Evolutionary conservation across 2,888 invertebrate genomes (phyloP).

Genomic region (Ophion costatus): DNA sequence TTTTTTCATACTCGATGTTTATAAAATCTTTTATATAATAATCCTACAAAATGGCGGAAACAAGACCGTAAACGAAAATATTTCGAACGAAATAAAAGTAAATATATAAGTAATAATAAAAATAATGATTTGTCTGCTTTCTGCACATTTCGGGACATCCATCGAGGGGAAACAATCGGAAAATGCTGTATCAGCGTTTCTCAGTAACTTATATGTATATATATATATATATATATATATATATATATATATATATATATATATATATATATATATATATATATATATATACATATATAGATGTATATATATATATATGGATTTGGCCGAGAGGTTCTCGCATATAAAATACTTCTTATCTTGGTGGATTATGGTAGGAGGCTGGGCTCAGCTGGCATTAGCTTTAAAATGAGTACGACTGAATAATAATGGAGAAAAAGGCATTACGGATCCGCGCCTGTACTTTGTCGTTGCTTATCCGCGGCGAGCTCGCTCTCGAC

Average conservation of each 20-base stretch:
- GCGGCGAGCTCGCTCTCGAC: slow-evolving; percentile 61
- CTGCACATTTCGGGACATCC: slow-evolving; percentile 44
- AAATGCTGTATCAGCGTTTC: slow-evolving; percentile 61
- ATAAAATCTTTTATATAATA: too few species aligned
- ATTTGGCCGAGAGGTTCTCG: slow-evolving; percentile 59
- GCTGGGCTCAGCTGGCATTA: slow-evolving; percentile 65
- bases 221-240: too few species aligned
- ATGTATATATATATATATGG: slow-evolving; percentile 52
- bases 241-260: slow-evolving; percentile 61
- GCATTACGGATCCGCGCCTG: slow-evolving; percentile 68
- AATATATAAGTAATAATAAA: background rate
- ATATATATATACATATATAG: slow-evolving; percentile 42
- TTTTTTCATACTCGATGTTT: too few species aligned
- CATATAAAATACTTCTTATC: slow-evolving; percentile 74
- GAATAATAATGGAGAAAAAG: slow-evolving; percentile 73
- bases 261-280: too few species aligned
- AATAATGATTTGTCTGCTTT: slow-evolving; percentile 24
- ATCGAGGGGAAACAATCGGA: slow-evolving; percentile 68
- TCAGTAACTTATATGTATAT: slow-evolving; percentile 58
- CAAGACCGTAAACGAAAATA: background rate
- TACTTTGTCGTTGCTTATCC: slow-evolving; percentile 68
- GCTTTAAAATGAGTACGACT: slow-evolving; percentile 70
- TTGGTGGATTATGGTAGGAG: slow-evolving; percentile 46
- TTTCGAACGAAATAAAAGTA: background rate
- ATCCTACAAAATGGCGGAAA: too few species aligned